Conservation (phyloP, 1,140 invertebrate species). For the Drosophila gunungcola region DNA sequence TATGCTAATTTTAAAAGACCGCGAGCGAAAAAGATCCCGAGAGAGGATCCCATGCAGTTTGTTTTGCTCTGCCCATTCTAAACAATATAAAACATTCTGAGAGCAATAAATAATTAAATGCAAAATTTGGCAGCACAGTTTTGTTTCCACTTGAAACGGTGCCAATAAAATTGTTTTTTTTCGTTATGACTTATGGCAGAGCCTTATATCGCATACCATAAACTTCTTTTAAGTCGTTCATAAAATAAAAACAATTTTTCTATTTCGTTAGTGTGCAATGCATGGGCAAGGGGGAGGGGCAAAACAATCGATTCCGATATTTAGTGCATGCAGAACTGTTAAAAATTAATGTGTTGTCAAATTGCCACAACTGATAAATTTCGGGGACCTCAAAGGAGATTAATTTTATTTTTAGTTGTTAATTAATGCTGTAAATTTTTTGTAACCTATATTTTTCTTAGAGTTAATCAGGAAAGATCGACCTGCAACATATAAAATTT, state of each 20-base stretch:
- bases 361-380: no score
- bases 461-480: no score
- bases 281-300: no score
- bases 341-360: no score
- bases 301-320: no score
- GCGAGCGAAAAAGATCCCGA: conserved; percentile 5
- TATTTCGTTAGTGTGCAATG: neutral
- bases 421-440: no score
- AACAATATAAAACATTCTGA: conserved; percentile 38
- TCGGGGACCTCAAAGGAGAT: no score
- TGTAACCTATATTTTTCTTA: no score
- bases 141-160: conserved; percentile 8
- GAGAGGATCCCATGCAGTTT: conserved; percentile 57
- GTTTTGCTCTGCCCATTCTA: conserved; percentile 79
- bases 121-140: neutral
- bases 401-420: no score
- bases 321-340: no score
- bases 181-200: neutral
- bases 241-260: neutral
- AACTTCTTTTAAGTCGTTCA: neutral
- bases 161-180: conserved; percentile 13
- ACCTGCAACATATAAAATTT: no score
- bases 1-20: conserved; percentile 71
- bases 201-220: neutral
- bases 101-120: neutral